Conservation (phyloP, 2,113 vertebrate species). For the Rhinolophus ferrumequinum region DNA sequence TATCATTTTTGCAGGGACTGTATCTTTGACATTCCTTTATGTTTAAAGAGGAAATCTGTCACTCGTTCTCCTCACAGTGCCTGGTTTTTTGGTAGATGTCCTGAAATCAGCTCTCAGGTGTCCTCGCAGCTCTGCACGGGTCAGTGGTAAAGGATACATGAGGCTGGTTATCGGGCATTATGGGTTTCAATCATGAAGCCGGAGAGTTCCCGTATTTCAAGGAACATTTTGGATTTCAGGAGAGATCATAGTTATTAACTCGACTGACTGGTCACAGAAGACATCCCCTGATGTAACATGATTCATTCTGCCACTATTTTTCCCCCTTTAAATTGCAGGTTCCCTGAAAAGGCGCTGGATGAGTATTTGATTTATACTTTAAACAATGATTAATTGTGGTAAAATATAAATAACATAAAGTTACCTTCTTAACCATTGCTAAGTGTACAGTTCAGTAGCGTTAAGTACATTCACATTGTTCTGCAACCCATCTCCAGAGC, state of each 20-base stretch:
- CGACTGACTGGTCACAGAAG: neutral
- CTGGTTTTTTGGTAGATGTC: neutral
- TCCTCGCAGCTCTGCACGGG: accelerated
- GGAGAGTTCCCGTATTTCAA: neutral
- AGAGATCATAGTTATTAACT: neutral
- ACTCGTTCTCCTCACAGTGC: accelerated
- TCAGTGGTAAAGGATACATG: neutral
- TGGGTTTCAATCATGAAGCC: neutral
- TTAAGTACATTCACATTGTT: neutral
- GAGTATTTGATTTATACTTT: neutral
- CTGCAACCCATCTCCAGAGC: neutral
- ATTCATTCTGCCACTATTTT: neutral
- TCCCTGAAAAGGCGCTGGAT: neutral
- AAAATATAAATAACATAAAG: neutral
- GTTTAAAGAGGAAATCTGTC: neutral
- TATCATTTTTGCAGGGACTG: neutral
- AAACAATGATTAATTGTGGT: neutral
- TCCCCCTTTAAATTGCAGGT: neutral
- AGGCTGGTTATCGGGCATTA: accelerated
- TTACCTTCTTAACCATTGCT: neutral
- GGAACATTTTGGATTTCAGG: neutral
- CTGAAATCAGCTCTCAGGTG: accelerated
- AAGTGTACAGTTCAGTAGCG: neutral
- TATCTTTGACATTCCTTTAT: neutral
- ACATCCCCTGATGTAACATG: neutral